A percentile compares a stretch with the other conserved stretches of the same genome.
Conservation (phyloP, 2,888 invertebrate genomes). For the Sclerodermus sp. region DNA sequence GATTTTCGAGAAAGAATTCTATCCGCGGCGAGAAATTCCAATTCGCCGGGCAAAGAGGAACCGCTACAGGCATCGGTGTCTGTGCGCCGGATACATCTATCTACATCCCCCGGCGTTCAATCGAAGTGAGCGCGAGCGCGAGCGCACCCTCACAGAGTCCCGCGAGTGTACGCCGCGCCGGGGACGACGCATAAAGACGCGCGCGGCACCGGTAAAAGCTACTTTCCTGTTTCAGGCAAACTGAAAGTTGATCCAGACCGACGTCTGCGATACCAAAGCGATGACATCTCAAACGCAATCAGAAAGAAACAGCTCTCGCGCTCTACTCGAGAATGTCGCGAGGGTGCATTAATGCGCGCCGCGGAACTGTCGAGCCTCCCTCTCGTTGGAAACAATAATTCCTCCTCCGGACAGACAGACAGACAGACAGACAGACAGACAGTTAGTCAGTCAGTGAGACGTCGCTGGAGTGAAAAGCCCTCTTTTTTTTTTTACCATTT, state of each 20-base stretch:
- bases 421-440: too few relatives aligned
- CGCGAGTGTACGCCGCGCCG: constrained; percentile 6
- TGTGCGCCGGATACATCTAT: constrained; percentile 15
- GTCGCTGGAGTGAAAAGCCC: too few relatives aligned
- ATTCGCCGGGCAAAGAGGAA: constrained; percentile 39
- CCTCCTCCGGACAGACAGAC: too few relatives aligned
- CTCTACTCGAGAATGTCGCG: too few relatives aligned
- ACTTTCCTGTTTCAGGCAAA: constrained; percentile 30
- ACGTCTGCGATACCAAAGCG: background rate
- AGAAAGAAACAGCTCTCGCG: too few relatives aligned
- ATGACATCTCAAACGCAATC: too few relatives aligned
- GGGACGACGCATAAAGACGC: constrained; percentile 28
- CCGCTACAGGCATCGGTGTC: constrained; percentile 27
- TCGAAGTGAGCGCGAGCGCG: constrained; percentile 6
- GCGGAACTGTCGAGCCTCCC: too few relatives aligned
- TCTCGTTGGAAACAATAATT: too few relatives aligned
- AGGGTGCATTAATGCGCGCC: too few relatives aligned
- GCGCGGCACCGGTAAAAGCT: constrained; percentile 34
- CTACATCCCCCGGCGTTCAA: constrained; percentile 22
- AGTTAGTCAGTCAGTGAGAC: too few relatives aligned
- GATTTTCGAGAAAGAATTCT: constrained; percentile 38
- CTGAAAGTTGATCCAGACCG: constrained; percentile 33
- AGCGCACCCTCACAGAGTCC: constrained; percentile 7
- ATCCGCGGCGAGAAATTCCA: constrained; percentile 40
- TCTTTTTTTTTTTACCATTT: too few relatives aligned